phyloP scores from a whole-genome alignment of 2,113 vertebrate genomes.

The Lucifuga dentata region DNA sequence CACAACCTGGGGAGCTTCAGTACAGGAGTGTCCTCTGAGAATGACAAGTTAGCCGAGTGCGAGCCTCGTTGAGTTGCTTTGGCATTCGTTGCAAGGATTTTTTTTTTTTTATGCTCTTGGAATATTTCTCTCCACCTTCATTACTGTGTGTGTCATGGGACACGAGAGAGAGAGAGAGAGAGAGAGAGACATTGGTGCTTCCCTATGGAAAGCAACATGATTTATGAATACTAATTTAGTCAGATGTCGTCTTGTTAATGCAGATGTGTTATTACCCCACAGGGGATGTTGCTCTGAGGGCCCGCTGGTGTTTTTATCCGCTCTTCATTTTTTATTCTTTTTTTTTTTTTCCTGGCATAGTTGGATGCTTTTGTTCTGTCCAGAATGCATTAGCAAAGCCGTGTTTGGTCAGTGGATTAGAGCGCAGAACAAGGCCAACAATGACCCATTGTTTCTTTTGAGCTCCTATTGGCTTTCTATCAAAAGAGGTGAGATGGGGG shows the following conservation, averaged over 20 bases:
- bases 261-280: constrained; percentile 28
- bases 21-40: not conserved
- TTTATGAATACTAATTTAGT: constrained; percentile 41
- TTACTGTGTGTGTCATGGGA: constrained; percentile 15
- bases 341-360: not conserved
- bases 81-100: constrained; percentile 10
- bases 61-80: constrained; percentile 3
- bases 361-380: not conserved
- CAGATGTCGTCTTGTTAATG: constrained; percentile 32
- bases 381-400: constrained; percentile 22
- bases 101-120: constrained; percentile 2
- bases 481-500: constrained; percentile 7
- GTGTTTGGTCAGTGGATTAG: constrained; percentile 16
- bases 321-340: not conserved
- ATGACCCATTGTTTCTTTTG: constrained; percentile 26
- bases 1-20: not conserved
- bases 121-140: constrained; percentile 18
- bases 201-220: constrained; percentile 32
- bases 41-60: not conserved
- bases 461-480: constrained; percentile 19
- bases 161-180: constrained; percentile 6
- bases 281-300: constrained; percentile 2
- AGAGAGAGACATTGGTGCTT: constrained; percentile 19
- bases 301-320: not conserved
- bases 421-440: constrained; percentile 20